Conservation (phyloP, 2,113 vertebrate species). For the Diglossa brunneiventris region DNA sequence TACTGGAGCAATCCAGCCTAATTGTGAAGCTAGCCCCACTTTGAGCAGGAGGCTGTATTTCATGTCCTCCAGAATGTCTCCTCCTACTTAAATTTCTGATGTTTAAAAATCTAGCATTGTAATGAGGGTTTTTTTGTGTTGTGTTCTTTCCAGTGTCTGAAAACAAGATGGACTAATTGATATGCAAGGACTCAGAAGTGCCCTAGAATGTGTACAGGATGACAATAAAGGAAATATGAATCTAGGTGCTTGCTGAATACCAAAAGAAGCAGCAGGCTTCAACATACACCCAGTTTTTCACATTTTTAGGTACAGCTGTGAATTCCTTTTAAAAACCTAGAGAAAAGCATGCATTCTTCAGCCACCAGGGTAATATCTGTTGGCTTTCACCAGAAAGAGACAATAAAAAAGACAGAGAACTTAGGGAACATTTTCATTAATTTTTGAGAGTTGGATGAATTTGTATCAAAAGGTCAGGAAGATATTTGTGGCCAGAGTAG, state of each 20-base stretch:
- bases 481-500: background rate
- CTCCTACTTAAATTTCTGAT: background rate
- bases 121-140: fast-evolving
- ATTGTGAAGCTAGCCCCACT: background rate
- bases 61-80: background rate
- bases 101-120: background rate
- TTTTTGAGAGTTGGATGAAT: background rate
- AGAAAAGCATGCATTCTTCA: background rate
- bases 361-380: background rate
- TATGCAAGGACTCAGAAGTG: background rate
- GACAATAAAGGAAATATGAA: background rate
- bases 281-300: background rate
- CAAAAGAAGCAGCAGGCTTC: background rate
- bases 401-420: background rate
- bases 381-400: background rate
- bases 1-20: background rate
- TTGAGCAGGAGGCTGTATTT: background rate
- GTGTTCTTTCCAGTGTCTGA: background rate
- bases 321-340: background rate
- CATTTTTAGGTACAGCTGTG: background rate
- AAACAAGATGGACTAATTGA: background rate
- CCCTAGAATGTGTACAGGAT: background rate
- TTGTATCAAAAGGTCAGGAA: background rate
- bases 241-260: background rate
- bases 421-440: background rate